These are phyloP conservation scores for Oreochromis spilurus DNA, from an alignment of 2,113 vertebrate species.

Conservation along the genomic window DNA sequence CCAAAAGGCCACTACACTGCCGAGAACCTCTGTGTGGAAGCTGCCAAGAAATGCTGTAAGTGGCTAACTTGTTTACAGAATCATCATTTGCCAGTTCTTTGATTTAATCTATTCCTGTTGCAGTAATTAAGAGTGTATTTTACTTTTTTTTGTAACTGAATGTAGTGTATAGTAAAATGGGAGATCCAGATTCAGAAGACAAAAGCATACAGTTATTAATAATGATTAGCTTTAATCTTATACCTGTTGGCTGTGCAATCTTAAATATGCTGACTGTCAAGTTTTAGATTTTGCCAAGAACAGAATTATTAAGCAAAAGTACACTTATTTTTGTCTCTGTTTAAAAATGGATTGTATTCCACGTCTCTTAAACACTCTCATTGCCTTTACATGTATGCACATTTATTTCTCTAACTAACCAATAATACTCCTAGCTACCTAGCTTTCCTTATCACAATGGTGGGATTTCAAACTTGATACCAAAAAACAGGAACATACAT, in stretches of 20 bases:
- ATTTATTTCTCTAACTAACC: not conserved
- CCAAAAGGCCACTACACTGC: constrained; percentile 78
- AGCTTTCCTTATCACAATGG: not conserved
- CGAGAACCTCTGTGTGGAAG: constrained; percentile 83
- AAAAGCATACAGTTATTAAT: not conserved
- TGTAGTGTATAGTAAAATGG: not conserved
- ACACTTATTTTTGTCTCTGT: not conserved
- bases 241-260: not conserved
- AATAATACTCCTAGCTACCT: not conserved
- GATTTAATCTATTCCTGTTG: not conserved
- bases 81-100: not conserved
- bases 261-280: not conserved
- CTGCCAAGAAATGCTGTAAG: constrained; percentile 89
- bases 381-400: not conserved
- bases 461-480: not conserved
- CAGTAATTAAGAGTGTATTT: not conserved
- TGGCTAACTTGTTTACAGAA: constrained; percentile 6
- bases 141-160: not conserved
- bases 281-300: not conserved
- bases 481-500: not conserved
- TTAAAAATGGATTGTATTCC: not conserved
- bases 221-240: not conserved
- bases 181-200: not conserved
- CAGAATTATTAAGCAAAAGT: not conserved
- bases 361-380: not conserved